Conservation (phyloP, 1,140 invertebrate genomes). For the Drosophila arawakana region DNA sequence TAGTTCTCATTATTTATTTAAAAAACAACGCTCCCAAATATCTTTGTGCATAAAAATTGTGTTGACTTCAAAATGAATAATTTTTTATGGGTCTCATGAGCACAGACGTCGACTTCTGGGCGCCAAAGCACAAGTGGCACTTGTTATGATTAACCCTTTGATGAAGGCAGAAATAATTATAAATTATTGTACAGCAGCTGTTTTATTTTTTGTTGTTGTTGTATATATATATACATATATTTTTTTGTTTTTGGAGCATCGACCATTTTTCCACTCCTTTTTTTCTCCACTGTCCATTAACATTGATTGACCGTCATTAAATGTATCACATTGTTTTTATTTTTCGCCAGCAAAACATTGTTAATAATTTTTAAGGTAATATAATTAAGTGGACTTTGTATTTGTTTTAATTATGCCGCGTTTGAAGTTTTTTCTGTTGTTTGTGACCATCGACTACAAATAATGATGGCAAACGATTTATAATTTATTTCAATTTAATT, state of each 20-base stretch:
- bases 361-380: constrained; percentile 45
- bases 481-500: constrained; percentile 60
- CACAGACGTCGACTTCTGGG: constrained; percentile 7
- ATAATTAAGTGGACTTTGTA: constrained; percentile 60
- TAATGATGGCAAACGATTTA: constrained; percentile 47
- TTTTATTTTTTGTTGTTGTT: constrained; percentile 3
- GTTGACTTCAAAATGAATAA: not conserved
- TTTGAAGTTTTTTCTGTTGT: constrained; percentile 50
- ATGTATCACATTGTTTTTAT: constrained; percentile 23
- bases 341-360: constrained; percentile 34
- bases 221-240: no score
- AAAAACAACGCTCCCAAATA: not conserved
- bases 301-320: constrained; percentile 41
- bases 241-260: no score
- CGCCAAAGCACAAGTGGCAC: constrained; percentile 36
- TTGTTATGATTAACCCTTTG: constrained; percentile 65
- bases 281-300: constrained; percentile 19
- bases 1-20: not conserved
- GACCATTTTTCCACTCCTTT: not conserved
- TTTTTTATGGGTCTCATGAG: constrained; percentile 4
- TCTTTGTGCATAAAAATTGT: not conserved
- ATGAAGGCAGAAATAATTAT: constrained; percentile 64
- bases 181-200: constrained; percentile 58
- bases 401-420: constrained; percentile 67
- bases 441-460: constrained; percentile 13